Conservation (phyloP, 2,113 vertebrate species). For the Labeo rohita region DNA sequence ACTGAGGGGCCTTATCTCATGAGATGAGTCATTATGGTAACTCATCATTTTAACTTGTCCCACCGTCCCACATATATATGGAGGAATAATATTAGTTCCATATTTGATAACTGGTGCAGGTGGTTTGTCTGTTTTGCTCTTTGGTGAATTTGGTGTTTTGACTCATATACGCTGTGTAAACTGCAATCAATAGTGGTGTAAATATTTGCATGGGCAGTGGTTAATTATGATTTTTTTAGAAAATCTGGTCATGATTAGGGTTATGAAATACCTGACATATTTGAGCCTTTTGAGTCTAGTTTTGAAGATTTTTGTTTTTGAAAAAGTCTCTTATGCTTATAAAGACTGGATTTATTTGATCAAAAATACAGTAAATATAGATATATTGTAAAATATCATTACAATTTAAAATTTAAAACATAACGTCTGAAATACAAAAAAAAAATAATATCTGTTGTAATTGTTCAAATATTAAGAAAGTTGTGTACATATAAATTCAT, state of each 20-base stretch:
- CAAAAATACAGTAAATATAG: background rate
- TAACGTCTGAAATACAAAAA: no score
- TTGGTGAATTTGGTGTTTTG: conserved; percentile 2
- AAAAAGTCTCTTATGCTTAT: background rate
- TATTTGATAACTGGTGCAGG: background rate
- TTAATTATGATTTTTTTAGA: background rate
- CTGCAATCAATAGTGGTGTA: background rate
- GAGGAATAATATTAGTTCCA: background rate
- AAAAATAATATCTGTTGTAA: no score
- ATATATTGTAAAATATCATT: background rate
- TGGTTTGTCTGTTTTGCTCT: conserved; percentile 17
- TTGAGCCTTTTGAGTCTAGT: background rate
- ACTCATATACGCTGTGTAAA: background rate
- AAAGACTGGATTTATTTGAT: background rate
- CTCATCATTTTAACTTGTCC: background rate
- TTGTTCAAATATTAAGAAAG: no score
- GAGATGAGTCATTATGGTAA: background rate
- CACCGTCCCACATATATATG: background rate
- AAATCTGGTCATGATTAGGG: background rate
- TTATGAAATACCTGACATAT: background rate
- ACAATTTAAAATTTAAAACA: background rate
- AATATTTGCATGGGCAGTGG: background rate
- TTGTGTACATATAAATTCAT: no score
- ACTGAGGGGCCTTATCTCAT: background rate
- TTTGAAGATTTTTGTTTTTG: background rate